Evolutionary conservation across 2,888 invertebrate species (phyloP), one percentile per base, ranked within the genome.

Genomic region (Seira sanloemensis): DNA sequence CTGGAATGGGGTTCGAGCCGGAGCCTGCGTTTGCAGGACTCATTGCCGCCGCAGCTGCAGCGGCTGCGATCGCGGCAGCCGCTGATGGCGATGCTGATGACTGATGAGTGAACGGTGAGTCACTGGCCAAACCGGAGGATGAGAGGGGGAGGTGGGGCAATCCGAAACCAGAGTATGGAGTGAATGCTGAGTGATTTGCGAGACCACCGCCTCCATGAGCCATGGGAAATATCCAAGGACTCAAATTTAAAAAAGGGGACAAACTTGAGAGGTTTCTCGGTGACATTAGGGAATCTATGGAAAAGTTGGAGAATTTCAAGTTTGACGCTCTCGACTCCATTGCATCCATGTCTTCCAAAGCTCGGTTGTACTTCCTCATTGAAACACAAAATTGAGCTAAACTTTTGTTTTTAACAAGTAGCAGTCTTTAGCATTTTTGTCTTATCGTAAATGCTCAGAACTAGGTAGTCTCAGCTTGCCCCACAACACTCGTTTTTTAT

Each of bases 231-330:
- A 89, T 62, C 89, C 89, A 89, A 0, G 89, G 88, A 69, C 85
- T 88, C 24, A 88, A 73, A 75, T 88, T 88, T n/a, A 88, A 84
- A 18, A 89, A 88, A 16, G 87, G 88, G 21, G 87, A 85, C 84
- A 88, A 72, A 24, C 76, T 76, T 54, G 86, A 86, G n/a, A 86
- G 69, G 79, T 87, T 87, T 62, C 87, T 71, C 4, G 88, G 88
- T n/a, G 88, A 88, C 37, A 89, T 89, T 67, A 89, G 85, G 16
- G 89, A 85, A 54, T 89, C 89, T 37, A 89, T 89, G 58, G 89
- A 89, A 72, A 89, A 89, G 83, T 89, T 89, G n/a, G 89, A 89
- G 81, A 89, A 89, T 24, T 79, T 85, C 5, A 71, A 71, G 19
- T 75, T 76, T 1, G 86, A 71, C 25, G 87, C 78, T n/a, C n/a